Evolutionary conservation across 2,113 vertebrate species (phyloP).

Genomic region (Spea bombifrons): DNA sequence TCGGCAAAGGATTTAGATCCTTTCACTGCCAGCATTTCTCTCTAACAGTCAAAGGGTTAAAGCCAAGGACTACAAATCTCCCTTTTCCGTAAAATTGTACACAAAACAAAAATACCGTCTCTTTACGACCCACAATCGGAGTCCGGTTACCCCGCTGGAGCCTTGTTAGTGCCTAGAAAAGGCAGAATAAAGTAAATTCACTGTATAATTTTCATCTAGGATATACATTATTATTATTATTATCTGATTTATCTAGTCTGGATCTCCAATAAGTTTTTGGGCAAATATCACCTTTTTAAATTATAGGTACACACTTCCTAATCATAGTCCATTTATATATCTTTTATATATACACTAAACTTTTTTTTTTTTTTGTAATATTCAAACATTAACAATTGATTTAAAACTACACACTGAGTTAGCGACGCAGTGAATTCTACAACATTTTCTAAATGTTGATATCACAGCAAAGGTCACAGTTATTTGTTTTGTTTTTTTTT

Average conservation of each 20-base stretch:
- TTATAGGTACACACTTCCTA: background rate
- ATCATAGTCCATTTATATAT: background rate
- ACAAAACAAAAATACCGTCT: background rate
- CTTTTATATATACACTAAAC: conserved; percentile 48
- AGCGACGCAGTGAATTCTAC: conserved; percentile 36
- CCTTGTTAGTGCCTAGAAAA: background rate
- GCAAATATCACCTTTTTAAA: conserved; percentile 8
- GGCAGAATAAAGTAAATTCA: background rate
- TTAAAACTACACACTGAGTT: conserved; percentile 36
- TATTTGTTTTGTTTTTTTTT: conserved; percentile 47
- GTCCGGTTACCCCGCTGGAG: background rate
- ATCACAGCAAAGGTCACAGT: conserved; percentile 42
- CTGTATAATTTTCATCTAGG: background rate
- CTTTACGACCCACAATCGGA: background rate
- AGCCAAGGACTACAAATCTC: no score
- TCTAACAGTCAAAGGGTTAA: no score
- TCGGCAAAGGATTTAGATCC: no score
- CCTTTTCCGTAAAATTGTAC: background rate
- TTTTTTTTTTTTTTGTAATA: conserved; percentile 48
- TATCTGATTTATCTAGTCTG: background rate
- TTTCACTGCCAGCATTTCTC: no score
- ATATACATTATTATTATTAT: background rate
- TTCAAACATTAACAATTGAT: conserved; percentile 34
- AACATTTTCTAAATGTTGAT: conserved; percentile 47
- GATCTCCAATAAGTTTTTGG: conserved; percentile 3